Evolutionary conservation across 30 jellyfish, hydroid and myxozoan genomes (phyloP), one percentile per base, ranked within the genome.

Genomic region (Calvadosia cruxmelitensis): DNA sequence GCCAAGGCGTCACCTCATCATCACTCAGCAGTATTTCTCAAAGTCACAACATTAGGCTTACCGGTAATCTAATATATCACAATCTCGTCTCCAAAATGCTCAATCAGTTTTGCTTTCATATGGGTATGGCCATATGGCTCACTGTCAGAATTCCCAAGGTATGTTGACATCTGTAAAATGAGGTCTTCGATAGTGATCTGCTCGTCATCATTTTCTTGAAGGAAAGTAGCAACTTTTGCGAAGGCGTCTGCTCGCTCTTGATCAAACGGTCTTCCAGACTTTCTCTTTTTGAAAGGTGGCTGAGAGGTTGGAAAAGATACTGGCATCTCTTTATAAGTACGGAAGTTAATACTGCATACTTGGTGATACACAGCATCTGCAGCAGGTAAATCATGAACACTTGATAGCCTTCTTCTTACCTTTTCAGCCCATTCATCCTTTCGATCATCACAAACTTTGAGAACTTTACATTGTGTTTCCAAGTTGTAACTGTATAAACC

Each of bases 331-430:
- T 63, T 63, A 49, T 50, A 49, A 28, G 50, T 28, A 28, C 50
- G 71, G 71, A 63, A 63, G 32, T 63, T 28, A 10, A 63, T 63
- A 50, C 71, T 63, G 50, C 71, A 63, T 63, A 50, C 32, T 63
- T 63, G 71, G 32, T 63, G 71, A 63, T 63, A 63, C 71, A 63
- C 32, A 24, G 71, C 71, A 63, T 63, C 71, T 49, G 71, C 71
- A 28, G 71, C 71, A 28, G 71, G 71, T 63, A 63, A 63, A 50
- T 63, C 71, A 63, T 63, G 71, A 28, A 20, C 49, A 63, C 32
- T 49, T 28, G 32, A 28, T 28, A 63, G 29, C 32, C 71, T 63
- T 63, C 50, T 50, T 63, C 71, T 24, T 28, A 63, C 71, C 29
- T 28, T 27, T 63, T 63, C 71, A 63, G 71, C 29, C 71, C 71